Conservation (phyloP, 1,140 invertebrate species). For the Brachionus paranguensis region DNA sequence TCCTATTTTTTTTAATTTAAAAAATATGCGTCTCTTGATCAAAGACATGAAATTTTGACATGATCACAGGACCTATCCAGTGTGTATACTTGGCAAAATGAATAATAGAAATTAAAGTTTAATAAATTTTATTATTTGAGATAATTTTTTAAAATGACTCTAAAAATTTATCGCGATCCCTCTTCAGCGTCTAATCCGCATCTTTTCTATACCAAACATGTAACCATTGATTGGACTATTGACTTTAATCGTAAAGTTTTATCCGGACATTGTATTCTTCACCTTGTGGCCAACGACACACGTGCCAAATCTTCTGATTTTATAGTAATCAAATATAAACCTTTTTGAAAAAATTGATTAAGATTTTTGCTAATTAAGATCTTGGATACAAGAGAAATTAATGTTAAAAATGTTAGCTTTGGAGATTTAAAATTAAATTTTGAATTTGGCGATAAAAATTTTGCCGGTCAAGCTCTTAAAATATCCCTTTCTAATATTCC, state of each 20-base stretch:
- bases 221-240: not conserved
- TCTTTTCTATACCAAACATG: conserved; percentile 9
- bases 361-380: not conserved
- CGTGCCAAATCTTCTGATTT: not conserved
- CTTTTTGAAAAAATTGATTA: not conserved
- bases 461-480: not conserved
- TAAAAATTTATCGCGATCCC: conserved; percentile 9
- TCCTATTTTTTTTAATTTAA: too few relatives aligned
- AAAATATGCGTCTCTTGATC: too few relatives aligned
- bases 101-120: not conserved
- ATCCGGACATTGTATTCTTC: not conserved
- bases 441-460: not conserved
- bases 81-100: not conserved
- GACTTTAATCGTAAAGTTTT: conserved; percentile 6
- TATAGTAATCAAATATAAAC: conserved; percentile 20
- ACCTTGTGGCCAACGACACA: not conserved
- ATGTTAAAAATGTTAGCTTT: not conserved
- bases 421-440: not conserved
- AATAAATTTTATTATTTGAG: not conserved
- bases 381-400: conserved; percentile 18
- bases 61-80: not conserved
- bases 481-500: conserved; percentile 1
- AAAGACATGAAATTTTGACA: not conserved
- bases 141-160: conserved; percentile 7
- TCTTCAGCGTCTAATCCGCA: conserved; percentile 7